Conservation (phyloP, 2,797 vertebrate species). For the Spinibarbus caldwelli region DNA sequence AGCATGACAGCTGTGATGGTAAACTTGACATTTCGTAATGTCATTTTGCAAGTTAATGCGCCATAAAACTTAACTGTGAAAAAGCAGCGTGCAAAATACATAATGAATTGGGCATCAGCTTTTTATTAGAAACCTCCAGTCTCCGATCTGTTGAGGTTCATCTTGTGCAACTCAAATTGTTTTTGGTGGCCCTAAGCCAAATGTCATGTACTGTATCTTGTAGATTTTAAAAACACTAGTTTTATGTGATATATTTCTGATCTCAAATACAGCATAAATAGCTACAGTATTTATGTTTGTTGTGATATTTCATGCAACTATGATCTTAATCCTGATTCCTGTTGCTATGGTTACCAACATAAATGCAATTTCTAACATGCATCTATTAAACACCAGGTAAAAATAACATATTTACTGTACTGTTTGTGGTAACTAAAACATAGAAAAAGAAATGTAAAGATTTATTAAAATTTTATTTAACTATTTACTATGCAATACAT, state of each 20-base stretch:
- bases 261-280: not conserved
- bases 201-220: not conserved
- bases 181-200: not conserved
- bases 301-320: not conserved
- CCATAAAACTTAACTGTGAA: not conserved
- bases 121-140: not conserved
- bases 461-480: not conserved
- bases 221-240: not conserved
- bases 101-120: not conserved
- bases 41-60: not conserved
- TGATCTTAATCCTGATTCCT: not conserved
- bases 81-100: not conserved
- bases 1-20: conserved; percentile 30
- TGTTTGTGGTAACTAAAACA: not conserved
- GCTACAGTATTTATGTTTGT: not conserved
- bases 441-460: not conserved
- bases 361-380: not conserved
- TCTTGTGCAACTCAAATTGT: not conserved
- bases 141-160: not conserved
- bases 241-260: not conserved
- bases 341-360: not conserved
- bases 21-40: conserved; percentile 31
- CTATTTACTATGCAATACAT: not conserved
- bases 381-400: not conserved
- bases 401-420: not conserved